Conservation (phyloP, 2,113 vertebrate genomes). For the Ptilonorhynchus violaceus region DNA sequence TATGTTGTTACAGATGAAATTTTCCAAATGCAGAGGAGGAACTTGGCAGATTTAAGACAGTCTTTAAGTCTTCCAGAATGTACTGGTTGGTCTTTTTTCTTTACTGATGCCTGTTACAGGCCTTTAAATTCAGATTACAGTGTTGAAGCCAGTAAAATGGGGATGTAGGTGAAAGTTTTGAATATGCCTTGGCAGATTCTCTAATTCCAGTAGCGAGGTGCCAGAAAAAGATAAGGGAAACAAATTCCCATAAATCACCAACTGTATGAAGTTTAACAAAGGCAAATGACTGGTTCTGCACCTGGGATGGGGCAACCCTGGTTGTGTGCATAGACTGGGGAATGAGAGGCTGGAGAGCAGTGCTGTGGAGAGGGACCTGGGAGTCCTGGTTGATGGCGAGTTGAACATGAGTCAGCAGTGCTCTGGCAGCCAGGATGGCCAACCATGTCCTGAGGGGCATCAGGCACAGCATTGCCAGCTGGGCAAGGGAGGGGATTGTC, state of each 20-base stretch:
- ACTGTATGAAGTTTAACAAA: not conserved
- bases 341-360: not conserved
- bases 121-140: not conserved
- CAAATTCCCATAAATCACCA: not conserved
- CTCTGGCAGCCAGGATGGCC: not conserved
- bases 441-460: not conserved
- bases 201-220: not conserved
- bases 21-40: not conserved
- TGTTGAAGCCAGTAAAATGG: not conserved
- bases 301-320: not conserved
- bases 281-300: not conserved
- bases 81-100: not conserved
- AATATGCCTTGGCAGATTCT: not conserved
- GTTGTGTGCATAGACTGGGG: not conserved
- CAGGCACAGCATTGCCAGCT: not conserved
- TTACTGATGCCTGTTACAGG: not conserved
- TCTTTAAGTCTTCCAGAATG: not conserved
- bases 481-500: not conserved
- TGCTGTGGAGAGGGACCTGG: too few relatives aligned
- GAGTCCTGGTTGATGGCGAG: not conserved
- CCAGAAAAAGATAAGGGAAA: not conserved
- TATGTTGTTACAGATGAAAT: not conserved
- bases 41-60: not conserved
- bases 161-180: not conserved
- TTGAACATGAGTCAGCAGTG: not conserved